Base-by-base conservation (phyloP, 1,140 invertebrate species). In the Diorhabda elongata region DNA sequence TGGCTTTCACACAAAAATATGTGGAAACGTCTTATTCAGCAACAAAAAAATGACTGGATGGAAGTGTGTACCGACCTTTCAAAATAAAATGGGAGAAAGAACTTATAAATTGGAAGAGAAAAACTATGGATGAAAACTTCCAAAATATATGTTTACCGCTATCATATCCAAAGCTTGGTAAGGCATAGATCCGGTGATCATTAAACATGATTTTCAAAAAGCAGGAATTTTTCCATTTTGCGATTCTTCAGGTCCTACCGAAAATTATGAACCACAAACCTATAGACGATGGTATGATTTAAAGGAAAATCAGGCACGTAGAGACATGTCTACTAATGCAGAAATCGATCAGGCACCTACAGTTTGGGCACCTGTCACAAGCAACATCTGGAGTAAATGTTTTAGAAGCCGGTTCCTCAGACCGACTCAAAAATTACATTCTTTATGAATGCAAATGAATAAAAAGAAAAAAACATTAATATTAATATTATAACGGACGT, bases 121-220 rank as follows among this genome's bases (percentile, higher is more conserved):
- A 9, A 26, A 26, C 26, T 26, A 26, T 26, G 26, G 26, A 1
- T 26, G 26, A 26, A 26, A 26, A 26, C 26, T 26, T 26, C 26
- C 26, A 5, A 52, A 52, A 52, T 52, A 6, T 9, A 9, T 52
- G 5, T 52, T 52, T 52, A 9, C 45, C 8, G 45, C 45, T 52
- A 52, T 52, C 5, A 52, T 52, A 9, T 52, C 8, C 8, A 52
- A 52, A 52, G 8, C 8, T 52, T 52, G 70, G 70, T 61, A n/a
- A 26, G 45, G 62, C 6, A 7, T 62, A 26, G 57, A 67, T 45
- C 69, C 66, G 58, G 57, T 58, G 7, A 56, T 68, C 42, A 58
- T 69, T n/a, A 61, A 60, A 69, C 42, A 57, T 56, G 63, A 58
- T 59, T 69, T 69, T 59, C 4, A 61, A 42, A 69, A 69, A 63